Evolutionary conservation across 2,113 vertebrate species (phyloP).

Genomic region (Lagopus leucura): DNA sequence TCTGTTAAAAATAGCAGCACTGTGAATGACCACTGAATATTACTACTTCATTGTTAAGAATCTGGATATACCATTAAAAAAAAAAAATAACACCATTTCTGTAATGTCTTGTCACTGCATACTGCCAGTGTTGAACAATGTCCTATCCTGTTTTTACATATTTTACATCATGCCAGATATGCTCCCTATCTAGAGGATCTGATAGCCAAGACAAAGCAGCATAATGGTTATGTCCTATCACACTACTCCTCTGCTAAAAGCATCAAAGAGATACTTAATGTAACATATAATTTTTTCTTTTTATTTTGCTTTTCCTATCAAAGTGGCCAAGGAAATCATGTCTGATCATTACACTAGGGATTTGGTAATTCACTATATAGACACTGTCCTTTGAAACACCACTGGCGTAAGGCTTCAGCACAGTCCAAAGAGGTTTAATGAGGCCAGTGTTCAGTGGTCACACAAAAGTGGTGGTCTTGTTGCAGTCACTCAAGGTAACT

Average conservation of each 20-base stretch:
- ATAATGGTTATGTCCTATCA: background rate
- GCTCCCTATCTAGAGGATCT: background rate
- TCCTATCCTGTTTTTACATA: background rate
- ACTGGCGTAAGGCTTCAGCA: background rate
- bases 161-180: background rate
- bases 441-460: background rate
- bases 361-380: background rate
- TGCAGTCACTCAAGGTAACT: background rate
- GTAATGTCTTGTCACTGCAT: background rate
- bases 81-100: background rate
- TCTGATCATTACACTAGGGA: background rate
- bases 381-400: background rate
- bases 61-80: background rate
- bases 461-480: background rate
- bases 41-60: background rate
- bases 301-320: background rate
- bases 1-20: background rate
- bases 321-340: background rate
- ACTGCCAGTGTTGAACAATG: background rate
- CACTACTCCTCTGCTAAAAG: background rate
- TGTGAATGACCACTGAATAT: background rate
- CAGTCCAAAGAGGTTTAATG: background rate
- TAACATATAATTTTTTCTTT: background rate
- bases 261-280: background rate
- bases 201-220: background rate